Base-by-base conservation (phyloP, 2,113 vertebrate species). In the Eulemur rufifrons region DNA sequence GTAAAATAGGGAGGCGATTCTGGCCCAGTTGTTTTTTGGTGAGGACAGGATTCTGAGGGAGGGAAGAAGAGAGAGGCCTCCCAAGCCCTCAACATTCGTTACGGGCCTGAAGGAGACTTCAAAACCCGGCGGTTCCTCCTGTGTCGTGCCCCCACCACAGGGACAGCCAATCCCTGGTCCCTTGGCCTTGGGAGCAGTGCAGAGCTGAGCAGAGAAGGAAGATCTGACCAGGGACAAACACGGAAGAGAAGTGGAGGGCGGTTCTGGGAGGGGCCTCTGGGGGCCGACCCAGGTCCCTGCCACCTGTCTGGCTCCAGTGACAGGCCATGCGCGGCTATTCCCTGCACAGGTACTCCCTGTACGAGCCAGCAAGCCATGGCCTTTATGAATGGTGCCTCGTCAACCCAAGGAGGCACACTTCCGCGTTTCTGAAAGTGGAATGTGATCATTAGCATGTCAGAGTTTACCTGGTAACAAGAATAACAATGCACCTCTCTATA, bases 331-430 rank as follows among this genome's bases (percentile, higher is more conserved):
- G 37, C 6, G 34, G 66, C 82, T 56, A 2, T 32, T 69, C n/a
- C 32, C 37, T 3, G 25, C 39, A n/a, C 21, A 7, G 25, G 29
- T 27, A 63, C 25, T 10, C 32, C 21, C 37, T 5, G 27, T 29
- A n/a, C 7, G 2, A 18, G 12, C n/a, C 17, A 4, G 45, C 61
- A 18, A 10, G 0, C 0, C 39, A 0, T 2, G n/a, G 21, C 29
- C 59, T 34, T 6, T 9, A 5, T 0, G 1, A 1, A 6, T 2
- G 8, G 64, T 1, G 0, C 4, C 50, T 42, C 3, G 1, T 21
- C 14, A 2, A 21, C 11, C 9, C 27, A 32, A 20, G 91, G 86
- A n/a, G 10, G 29, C 8, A 1, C 56, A 42, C 21, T 52, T 56
- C 82, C 34, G 15, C 9, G 5, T 64, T 83, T 63, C 74, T 42